Evolutionary conservation across 2,888 invertebrate species (phyloP).

Genomic region (Maniola hyperantus): DNA sequence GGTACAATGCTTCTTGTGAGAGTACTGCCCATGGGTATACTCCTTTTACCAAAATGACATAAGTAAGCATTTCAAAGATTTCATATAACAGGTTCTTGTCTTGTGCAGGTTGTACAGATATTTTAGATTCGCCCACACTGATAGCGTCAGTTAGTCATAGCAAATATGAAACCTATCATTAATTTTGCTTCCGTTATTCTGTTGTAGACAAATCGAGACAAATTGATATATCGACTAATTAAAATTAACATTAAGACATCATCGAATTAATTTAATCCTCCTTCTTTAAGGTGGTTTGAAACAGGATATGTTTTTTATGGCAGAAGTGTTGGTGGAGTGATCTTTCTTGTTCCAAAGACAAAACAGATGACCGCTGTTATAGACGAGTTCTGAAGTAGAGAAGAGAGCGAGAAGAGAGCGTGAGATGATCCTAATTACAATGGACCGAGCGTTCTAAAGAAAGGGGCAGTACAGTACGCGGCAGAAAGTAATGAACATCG

Average conservation of each 20-base stretch:
- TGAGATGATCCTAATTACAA: too few relatives aligned
- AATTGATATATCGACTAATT: constrained; percentile 8
- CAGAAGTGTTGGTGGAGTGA: background rate
- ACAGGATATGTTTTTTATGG: background rate
- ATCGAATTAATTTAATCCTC: background rate
- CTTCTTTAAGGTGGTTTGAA: background rate
- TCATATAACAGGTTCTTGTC: background rate
- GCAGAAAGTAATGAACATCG: too few relatives aligned
- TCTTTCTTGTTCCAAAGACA: too few relatives aligned
- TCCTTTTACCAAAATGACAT: too few relatives aligned
- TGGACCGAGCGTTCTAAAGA: too few relatives aligned
- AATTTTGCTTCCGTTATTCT: constrained; percentile 4
- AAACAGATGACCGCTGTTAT: background rate
- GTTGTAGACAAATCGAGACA: constrained; percentile 13
- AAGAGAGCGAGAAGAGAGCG: background rate
- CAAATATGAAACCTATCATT: constrained; percentile 3
- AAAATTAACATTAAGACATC: background rate
- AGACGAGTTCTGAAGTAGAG: background rate
- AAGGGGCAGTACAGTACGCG: too few relatives aligned
- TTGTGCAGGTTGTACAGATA: background rate
- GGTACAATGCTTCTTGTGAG: too few relatives aligned
- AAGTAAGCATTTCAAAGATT: background rate
- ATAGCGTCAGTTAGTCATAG: constrained; percentile 3
- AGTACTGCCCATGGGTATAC: too few relatives aligned
- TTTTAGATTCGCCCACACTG: constrained; percentile 9